Percentiles rank a stretch among this genome's conserved stretches.
Evolutionary conservation across 2,113 vertebrate species (phyloP).

Genomic region (Nothoprocta perdicaria): DNA sequence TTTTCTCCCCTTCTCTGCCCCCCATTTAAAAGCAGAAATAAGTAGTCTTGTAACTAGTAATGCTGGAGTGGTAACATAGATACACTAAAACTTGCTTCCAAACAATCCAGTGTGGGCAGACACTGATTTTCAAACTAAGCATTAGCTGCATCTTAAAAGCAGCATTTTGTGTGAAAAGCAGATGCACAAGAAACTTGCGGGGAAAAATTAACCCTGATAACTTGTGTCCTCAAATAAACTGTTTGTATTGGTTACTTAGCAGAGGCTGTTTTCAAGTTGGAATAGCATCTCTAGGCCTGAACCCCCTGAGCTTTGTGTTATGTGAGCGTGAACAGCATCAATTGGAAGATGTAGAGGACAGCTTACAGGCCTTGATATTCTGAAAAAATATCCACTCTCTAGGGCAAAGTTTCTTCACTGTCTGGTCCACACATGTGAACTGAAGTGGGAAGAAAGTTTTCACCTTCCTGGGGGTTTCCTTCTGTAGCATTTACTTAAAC

Average conservation of each 20-base stretch:
- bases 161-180: not conserved
- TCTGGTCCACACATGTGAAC: not conserved
- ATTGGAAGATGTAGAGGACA: not conserved
- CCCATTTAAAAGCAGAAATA: not conserved
- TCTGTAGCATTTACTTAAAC: not conserved
- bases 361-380: not conserved
- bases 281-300: not conserved
- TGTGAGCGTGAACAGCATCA: not conserved
- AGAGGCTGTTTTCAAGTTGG: not conserved
- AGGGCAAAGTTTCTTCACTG: not conserved
- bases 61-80: not conserved
- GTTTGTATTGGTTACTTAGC: not conserved
- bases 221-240: not conserved
- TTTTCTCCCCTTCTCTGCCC: accelerated
- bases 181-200: not conserved
- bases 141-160: not conserved
- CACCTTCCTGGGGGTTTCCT: not conserved
- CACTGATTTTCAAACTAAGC: not conserved
- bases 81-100: not conserved
- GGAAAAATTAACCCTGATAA: not conserved
- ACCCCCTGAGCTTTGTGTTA: not conserved
- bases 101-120: not conserved
- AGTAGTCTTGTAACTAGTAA: not conserved
- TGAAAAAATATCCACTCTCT: not conserved
- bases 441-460: not conserved